Evolutionary conservation across 2,113 vertebrate genomes (phyloP), one percentile per base, ranked within the genome.

Genomic region (Acanthochromis polyacanthus): DNA sequence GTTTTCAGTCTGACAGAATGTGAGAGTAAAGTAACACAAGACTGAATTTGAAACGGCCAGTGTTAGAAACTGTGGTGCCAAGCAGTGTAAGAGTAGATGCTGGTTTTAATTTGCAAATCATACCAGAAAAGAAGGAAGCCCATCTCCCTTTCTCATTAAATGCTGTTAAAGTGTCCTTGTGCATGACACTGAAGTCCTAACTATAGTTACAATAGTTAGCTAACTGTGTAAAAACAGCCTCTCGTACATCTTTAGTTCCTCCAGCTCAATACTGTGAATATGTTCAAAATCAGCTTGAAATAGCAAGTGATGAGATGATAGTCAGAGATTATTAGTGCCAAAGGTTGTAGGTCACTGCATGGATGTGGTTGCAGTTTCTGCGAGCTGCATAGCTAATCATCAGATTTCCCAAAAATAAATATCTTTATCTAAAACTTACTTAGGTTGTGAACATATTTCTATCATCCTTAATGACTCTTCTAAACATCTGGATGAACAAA

Each of bases 291-390:
- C 25, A 50, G 30, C 43, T 36, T 50, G 3, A 25, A 10, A 64
- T 32, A 43, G 2, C 16, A 8, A 71, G 48, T n/a, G 14, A 57
- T 56, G 20, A 45, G 25, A 43, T 62, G 12, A 70, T 15, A 48
- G 20, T 6, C 11, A 40, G 16, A 60, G 61, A 40, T 55, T 48
- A 45, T 60, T 48, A 45, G 79, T 86, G 81, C 80, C 83, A 88
- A 84, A 88, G 28, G 63, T 11, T 30, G 17, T 22, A 17, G 30
- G 19, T 25, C n/a, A 28, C 6, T 8, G 20, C n/a, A 48, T 53
- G 7, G 57, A 22, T 50, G 48, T 64, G 8, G 14, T 48, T 67
- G n/a, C n/a, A 10, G 8, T 30, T 14, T 17, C 40, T n/a, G 5
- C 4, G 4, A 46, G 48, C 19, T 38, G 46, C 10, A n/a, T 16